Evolutionary conservation across 2,797 vertebrate genomes (phyloP).

Genomic region (Adrianichthys oophorus): DNA sequence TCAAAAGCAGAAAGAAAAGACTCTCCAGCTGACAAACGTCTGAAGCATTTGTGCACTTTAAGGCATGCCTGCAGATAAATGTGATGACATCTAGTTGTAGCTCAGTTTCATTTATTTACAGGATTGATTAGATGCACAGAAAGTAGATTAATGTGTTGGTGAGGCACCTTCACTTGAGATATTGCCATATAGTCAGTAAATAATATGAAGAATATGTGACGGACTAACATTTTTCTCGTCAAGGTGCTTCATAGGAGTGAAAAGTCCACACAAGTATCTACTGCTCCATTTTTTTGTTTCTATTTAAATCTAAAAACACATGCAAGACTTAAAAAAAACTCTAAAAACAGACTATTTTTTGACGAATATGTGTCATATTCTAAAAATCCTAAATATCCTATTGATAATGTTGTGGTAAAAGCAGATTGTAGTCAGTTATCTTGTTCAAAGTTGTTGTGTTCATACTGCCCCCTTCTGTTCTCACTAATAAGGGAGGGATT

Average conservation of each 20-base stretch:
- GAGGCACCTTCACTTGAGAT: conserved; percentile 70
- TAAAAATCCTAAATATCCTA: neutral
- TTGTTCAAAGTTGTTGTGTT: conserved; percentile 55
- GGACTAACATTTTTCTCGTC: conserved; percentile 62
- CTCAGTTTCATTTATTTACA: conserved; percentile 73
- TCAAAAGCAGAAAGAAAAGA: conserved; percentile 43
- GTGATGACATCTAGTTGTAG: conserved; percentile 68
- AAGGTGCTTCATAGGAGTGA: conserved; percentile 49
- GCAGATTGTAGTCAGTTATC: conserved; percentile 35
- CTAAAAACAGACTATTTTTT: conserved; percentile 1
- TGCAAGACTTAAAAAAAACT: neutral
- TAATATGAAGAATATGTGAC: conserved; percentile 64
- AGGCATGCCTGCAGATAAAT: conserved; percentile 69
- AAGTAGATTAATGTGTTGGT: conserved; percentile 71
- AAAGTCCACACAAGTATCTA: conserved; percentile 2
- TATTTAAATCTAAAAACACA: conserved; percentile 9
- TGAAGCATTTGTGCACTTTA: conserved; percentile 56
- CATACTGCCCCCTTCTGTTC: conserved; percentile 74
- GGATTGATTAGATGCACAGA: conserved; percentile 75
- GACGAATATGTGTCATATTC: neutral
- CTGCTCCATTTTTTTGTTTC: conserved; percentile 4
- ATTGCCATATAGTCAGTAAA: conserved; percentile 65
- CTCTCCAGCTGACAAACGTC: conserved; percentile 45
- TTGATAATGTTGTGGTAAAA: neutral
- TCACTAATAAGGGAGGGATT: conserved; percentile 34